Evolutionary conservation across 92 coral and sea anemone genomes (phyloP), one percentile per base, ranked within the genome.

Genomic region (Heteractis magnifica): DNA sequence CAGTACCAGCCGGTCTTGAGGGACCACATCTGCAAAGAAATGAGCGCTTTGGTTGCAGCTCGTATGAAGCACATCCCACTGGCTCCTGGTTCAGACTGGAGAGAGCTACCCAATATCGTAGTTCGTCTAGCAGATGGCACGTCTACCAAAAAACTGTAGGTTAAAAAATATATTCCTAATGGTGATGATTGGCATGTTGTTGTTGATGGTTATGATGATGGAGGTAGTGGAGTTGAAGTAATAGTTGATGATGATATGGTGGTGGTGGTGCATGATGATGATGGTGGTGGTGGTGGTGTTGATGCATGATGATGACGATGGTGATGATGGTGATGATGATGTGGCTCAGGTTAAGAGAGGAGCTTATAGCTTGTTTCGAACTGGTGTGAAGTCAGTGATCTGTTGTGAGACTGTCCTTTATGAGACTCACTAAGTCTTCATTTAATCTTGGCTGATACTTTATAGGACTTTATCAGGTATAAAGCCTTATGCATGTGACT

Each of bases 11-110:
- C 98, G 58, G 84, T 93, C 11, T 92, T 96, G 56, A 87, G 94
- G 87, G 99, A 96, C 75, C 99, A 96, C 82, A 93, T 94, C 75
- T 94, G 99, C 86, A 96, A 96, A 76, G 94, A 96, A 80, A 96
- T 96, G 99, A 91, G 92, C 68, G 89, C 99, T 50, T 79, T 96
- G 52, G 99, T 96, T 9, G 97, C 91, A 56, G 97, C 90, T 23
- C 95, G 99, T 78, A 96, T 96, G 92, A 93, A 92, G 41, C 85
- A 93, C 84, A 96, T 96, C 72, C 99, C 99, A 41, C 87, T 88
- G 23, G 92, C 94, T 52, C 99, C 98, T 21, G 99, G 99, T 23
- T 96, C 99, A 10, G 99, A 96, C 79, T 96, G 99, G 99, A 92
- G 99, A 82, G 99, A 96, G 77, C 77, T 96, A 70, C 99, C 99